phyloP scores from a whole-genome alignment of 1,140 invertebrate genomes.

The Sycophaga agraensis region DNA sequence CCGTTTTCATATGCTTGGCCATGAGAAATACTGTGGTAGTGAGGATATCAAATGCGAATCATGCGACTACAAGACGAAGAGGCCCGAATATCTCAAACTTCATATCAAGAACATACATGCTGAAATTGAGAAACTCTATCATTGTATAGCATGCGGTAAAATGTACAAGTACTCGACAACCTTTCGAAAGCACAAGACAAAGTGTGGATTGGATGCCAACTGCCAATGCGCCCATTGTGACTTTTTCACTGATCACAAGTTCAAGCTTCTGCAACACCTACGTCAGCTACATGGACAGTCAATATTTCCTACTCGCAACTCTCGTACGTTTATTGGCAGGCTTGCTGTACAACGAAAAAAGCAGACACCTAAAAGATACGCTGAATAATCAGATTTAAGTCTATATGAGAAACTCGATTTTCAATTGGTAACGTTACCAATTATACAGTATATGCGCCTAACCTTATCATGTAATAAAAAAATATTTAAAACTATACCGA shows the following conservation, averaged over 20 bases:
- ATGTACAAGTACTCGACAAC: not conserved
- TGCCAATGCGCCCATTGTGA: conserved; percentile 1
- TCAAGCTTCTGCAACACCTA: not conserved
- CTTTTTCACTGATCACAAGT: not conserved
- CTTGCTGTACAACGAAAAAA: not conserved
- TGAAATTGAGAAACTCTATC: not conserved
- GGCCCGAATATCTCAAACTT: not conserved
- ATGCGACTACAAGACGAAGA: not conserved
- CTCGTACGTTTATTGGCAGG: not conserved
- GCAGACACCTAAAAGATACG: not conserved
- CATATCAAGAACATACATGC: conserved; percentile 2
- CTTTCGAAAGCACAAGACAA: not conserved
- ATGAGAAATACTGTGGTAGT: not conserved
- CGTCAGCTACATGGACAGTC: not conserved
- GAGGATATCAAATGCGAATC: not conserved
- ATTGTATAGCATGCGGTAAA: not conserved
- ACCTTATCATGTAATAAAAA: too few species aligned
- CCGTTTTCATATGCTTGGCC: not conserved
- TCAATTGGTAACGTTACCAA: too few species aligned
- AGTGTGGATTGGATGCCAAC: not conserved
- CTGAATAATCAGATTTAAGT: too few species aligned
- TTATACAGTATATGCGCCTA: too few species aligned
- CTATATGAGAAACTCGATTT: too few species aligned
- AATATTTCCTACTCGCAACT: not conserved
- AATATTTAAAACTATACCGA: too few species aligned